A percentile compares a stretch with the other conserved stretches of the same genome.
Evolutionary conservation across 2,113 vertebrate species (phyloP).

Genomic region (Callocephalon fimbriatum): DNA sequence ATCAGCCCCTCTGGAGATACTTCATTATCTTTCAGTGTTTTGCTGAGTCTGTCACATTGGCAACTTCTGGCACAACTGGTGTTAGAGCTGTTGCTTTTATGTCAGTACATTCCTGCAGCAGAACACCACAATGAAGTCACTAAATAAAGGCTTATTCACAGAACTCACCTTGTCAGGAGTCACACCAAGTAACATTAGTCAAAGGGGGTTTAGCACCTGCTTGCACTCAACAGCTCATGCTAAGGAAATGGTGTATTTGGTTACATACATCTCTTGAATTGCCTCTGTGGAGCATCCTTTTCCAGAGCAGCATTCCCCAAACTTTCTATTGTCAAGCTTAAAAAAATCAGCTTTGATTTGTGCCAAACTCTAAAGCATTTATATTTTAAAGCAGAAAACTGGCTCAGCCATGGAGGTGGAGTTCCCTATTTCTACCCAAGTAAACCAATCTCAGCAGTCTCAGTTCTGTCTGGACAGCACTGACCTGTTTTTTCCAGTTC

Average conservation of each 20-base stretch:
- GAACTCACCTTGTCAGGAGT: background rate
- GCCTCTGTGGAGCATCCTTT: rapidly evolving
- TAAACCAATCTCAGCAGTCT: background rate
- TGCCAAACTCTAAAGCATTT: background rate
- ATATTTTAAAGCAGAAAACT: background rate
- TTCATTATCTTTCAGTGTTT: background rate
- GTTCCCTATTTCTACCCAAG: background rate
- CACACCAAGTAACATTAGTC: background rate
- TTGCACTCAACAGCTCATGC: background rate
- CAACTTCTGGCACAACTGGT: background rate
- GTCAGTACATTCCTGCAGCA: background rate
- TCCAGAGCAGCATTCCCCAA: background rate
- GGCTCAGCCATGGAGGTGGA: background rate
- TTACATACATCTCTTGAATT: background rate
- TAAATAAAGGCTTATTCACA: background rate
- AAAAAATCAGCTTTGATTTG: background rate
- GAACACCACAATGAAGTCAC: background rate
- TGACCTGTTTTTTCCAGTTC: background rate
- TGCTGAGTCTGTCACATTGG: background rate
- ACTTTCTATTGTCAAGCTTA: background rate
- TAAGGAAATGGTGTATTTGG: background rate
- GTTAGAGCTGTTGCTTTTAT: background rate
- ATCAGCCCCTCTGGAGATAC: background rate
- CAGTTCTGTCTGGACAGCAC: background rate
- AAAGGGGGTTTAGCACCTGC: background rate